These are phyloP conservation scores for Geotrypetes seraphini DNA, from an alignment of 2,797 vertebrate species.

Conservation along the genomic window DNA sequence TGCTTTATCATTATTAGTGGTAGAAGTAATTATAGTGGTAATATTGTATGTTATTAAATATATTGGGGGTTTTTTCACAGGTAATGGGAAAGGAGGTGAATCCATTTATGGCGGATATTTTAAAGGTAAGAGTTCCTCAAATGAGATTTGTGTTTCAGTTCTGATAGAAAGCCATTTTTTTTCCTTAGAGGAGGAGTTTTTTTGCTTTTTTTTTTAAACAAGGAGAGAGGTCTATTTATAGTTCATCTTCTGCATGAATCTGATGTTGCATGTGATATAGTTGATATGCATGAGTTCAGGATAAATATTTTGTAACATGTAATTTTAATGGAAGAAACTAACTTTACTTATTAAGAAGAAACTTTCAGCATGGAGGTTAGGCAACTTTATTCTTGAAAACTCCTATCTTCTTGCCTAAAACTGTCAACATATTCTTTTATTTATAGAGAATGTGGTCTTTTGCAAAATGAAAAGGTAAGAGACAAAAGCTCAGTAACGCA, in stretches of 20 bases:
- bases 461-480: conserved; percentile 99
- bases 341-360: conserved; percentile 62
- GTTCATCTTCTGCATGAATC: conserved; percentile 71
- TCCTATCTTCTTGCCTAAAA: conserved; percentile 99
- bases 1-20: no score
- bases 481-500: conserved; percentile 94
- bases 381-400: conserved; percentile 91
- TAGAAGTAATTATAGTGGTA: no score
- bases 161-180: conserved; percentile 38
- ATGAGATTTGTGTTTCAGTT: conserved; percentile 31
- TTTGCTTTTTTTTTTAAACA: no score
- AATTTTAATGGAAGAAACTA: conserved; percentile 59
- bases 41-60: no score
- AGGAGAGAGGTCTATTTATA: conserved; percentile 52
- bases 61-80: conserved; percentile 51
- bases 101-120: conserved; percentile 97
- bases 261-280: conserved; percentile 74
- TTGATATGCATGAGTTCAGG: conserved; percentile 61
- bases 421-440: conserved; percentile 99
- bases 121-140: conserved; percentile 77
- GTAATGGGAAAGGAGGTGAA: conserved; percentile 97
- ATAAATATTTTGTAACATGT: conserved; percentile 48
- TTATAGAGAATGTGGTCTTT: conserved; percentile 99
- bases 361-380: conserved; percentile 97
- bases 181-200: conserved; percentile 38